phyloP scores from a whole-genome alignment of 2,888 invertebrate species.

The Folsomia manolachei region DNA sequence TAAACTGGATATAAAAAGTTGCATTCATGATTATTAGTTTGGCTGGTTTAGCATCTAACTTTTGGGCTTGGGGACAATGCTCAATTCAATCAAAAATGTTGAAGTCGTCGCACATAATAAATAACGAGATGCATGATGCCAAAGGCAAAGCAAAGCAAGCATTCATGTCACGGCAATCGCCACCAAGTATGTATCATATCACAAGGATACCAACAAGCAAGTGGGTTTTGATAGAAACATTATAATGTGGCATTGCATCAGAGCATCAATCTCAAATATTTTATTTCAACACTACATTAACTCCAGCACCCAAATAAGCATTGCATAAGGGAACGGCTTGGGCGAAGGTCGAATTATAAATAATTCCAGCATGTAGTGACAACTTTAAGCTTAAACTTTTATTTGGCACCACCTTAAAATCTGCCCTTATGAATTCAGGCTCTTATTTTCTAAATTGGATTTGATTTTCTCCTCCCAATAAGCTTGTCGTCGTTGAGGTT shows the following conservation, averaged over 20 bases:
- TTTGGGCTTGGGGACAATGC: neutral
- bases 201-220: too few species aligned
- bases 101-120: neutral
- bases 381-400: too few species aligned
- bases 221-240: neutral
- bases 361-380: neutral
- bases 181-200: neutral
- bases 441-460: neutral
- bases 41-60: neutral
- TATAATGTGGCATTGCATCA: neutral
- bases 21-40: neutral
- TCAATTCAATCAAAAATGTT: neutral
- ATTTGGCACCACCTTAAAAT: neutral
- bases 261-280: neutral
- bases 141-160: neutral
- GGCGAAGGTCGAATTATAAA: too few species aligned
- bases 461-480: neutral
- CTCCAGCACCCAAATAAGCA: neutral
- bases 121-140: neutral
- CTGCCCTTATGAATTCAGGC: neutral
- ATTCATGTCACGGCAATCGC: neutral
- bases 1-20: neutral
- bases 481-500: neutral
- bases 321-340: neutral
- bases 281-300: conserved; percentile 8